Percentiles rank a stretch among this genome's conserved stretches.
Conservation (phyloP, 2,113 vertebrate genomes). For the Muntiacus reevesi region DNA sequence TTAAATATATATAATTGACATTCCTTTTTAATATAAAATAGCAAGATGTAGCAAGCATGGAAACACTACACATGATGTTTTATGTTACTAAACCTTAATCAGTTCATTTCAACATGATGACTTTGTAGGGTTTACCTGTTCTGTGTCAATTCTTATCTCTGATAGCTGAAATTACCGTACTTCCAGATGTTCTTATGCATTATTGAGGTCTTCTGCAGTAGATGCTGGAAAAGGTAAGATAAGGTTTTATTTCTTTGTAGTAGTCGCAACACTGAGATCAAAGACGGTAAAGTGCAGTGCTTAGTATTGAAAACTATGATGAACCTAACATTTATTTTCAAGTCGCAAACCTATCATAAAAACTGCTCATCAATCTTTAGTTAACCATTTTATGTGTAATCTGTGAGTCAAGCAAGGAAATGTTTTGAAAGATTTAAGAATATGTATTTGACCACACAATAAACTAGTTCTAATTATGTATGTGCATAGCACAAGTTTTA, state of each 20-base stretch:
- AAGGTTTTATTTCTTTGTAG: constrained; percentile 93
- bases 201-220: constrained; percentile 88
- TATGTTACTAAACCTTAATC: constrained; percentile 88
- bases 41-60: constrained; percentile 76
- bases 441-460: fast-evolving
- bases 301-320: constrained; percentile 85
- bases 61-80: constrained; percentile 84
- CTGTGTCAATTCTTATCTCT: constrained; percentile 91
- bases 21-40: constrained; percentile 79
- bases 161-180: constrained; percentile 87
- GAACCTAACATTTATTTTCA: constrained; percentile 86
- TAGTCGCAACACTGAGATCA: constrained; percentile 89
- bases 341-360: constrained; percentile 81
- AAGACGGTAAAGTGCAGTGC: constrained; percentile 86
- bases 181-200: constrained; percentile 90
- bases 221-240: constrained; percentile 91
- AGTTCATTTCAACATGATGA: constrained; percentile 88
- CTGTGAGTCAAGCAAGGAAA: constrained; percentile 49
- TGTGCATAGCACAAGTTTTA: not conserved
- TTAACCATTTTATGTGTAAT: constrained; percentile 81
- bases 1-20: constrained; percentile 85
- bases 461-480: not conserved
- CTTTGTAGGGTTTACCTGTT: constrained; percentile 92
- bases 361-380: constrained; percentile 81
- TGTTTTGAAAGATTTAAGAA: constrained; percentile 54